phyloP scores from a whole-genome alignment of 2,888 invertebrate genomes.

The Gymnoscelis rufifasciata region DNA sequence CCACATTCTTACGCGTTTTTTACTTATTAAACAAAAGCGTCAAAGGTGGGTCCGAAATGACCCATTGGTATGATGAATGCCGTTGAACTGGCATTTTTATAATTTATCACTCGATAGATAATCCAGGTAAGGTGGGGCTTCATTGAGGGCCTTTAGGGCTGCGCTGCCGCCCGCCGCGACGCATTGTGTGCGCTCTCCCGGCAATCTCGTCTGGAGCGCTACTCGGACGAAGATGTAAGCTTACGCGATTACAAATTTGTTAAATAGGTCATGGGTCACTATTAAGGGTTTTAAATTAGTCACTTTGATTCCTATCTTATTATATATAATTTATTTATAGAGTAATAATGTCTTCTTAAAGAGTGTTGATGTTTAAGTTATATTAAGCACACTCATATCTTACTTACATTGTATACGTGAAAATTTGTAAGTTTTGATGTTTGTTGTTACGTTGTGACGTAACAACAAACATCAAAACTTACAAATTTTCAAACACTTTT shows the following conservation, averaged over 20 bases:
- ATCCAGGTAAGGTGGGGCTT: conserved; percentile 65
- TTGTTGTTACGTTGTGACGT: too few relatives aligned
- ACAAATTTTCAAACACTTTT: too few relatives aligned
- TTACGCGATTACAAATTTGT: conserved; percentile 17
- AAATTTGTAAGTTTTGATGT: too few relatives aligned
- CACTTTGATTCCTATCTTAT: too few relatives aligned
- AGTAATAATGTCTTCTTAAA: too few relatives aligned
- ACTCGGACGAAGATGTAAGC: conserved; percentile 20
- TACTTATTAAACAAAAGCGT: conserved; percentile 43
- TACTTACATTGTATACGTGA: too few relatives aligned
- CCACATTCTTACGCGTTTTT: conserved; percentile 33
- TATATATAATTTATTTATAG: too few relatives aligned
- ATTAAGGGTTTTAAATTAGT: too few relatives aligned
- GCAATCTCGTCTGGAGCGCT: conserved; percentile 28
- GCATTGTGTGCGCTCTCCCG: conserved; percentile 44
- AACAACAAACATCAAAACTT: too few relatives aligned
- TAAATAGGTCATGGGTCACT: too few relatives aligned
- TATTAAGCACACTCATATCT: too few relatives aligned
- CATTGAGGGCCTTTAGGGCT: conserved; percentile 57
- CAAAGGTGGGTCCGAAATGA: conserved; percentile 42
- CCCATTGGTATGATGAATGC: conserved; percentile 71
- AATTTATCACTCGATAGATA: conserved; percentile 74
- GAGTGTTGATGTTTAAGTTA: too few relatives aligned
- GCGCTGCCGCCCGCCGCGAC: conserved; percentile 57
- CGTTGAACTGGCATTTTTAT: conserved; percentile 70